Conservation (phyloP, 2,888 invertebrate species). For the Thumatha senex region DNA sequence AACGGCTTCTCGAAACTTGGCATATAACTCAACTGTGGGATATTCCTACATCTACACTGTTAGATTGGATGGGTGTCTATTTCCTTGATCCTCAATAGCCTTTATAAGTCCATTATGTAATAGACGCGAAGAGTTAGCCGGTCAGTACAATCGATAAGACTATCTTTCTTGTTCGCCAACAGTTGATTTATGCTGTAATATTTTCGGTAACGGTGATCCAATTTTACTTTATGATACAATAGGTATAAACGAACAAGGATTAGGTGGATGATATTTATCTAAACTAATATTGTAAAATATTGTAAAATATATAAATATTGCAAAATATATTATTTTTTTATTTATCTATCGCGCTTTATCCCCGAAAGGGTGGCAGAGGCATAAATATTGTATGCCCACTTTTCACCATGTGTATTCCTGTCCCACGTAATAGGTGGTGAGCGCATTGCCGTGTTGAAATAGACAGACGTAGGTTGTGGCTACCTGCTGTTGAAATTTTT, state of each 20-base stretch:
- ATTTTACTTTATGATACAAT: constrained; percentile 46
- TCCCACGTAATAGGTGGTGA: no score
- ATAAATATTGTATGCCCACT: no score
- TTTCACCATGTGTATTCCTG: no score
- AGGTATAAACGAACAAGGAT: constrained; percentile 4
- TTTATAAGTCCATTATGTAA: constrained; percentile 65
- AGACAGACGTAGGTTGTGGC: no score
- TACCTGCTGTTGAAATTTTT: no score
- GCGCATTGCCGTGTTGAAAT: no score
- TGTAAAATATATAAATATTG: no score
- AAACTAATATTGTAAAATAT: no score
- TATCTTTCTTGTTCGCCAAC: constrained; percentile 48
- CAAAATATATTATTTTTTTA: no score
- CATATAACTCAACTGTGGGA: constrained; percentile 55
- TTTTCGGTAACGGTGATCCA: constrained; percentile 50
- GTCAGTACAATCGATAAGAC: constrained; percentile 53
- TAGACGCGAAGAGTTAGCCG: constrained; percentile 53
- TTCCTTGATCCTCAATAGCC: constrained; percentile 63
- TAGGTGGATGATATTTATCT: neutral
- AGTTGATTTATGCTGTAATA: constrained; percentile 65
- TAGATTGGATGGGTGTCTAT: constrained; percentile 45
- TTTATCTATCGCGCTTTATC: no score
- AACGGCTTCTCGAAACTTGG: constrained; percentile 59
- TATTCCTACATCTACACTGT: constrained; percentile 38
- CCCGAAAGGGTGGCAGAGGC: no score